These are phyloP conservation scores for Corvus hawaiiensis DNA, from an alignment of 2,113 vertebrate genomes.

Conservation along the genomic window DNA sequence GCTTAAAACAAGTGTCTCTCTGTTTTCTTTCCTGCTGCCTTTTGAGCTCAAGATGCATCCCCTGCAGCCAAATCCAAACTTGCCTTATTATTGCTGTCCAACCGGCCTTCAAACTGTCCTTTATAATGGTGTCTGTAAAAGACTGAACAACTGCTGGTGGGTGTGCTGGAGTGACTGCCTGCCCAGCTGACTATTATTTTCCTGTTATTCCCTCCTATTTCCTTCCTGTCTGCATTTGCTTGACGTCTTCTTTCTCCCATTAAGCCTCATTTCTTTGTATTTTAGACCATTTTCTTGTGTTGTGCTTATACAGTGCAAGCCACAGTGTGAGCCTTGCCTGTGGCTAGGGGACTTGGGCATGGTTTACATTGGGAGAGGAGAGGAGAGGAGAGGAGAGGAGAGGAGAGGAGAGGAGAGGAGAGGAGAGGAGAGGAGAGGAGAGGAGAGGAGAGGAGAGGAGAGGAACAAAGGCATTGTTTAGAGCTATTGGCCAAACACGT, in stretches of 20 bases:
- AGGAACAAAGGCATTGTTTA: neutral
- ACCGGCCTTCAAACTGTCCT: neutral
- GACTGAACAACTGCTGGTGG: neutral
- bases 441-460: too few relatives aligned
- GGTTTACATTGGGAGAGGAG: neutral
- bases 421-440: too few relatives aligned
- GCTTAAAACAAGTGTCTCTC: slow-evolving; percentile 13
- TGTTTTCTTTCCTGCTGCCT: slow-evolving; percentile 22
- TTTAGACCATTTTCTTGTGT: neutral
- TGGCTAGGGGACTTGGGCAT: neutral
- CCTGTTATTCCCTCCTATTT: neutral
- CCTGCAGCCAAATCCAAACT: slow-evolving; percentile 42
- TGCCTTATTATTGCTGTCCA: neutral
- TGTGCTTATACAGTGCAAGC: neutral
- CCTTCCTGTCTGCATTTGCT: neutral
- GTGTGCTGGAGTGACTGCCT: neutral
- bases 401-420: too few relatives aligned
- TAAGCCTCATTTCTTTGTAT: neutral
- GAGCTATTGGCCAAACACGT: neutral
- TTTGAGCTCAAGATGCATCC: slow-evolving; percentile 13
- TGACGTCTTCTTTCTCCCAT: neutral
- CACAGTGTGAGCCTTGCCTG: neutral
- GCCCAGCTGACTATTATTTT: neutral
- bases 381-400: too few relatives aligned
- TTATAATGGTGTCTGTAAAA: neutral